These are phyloP conservation scores for Mallotus villosus DNA, from an alignment of 2,797 vertebrate species.

Conservation along the genomic window DNA sequence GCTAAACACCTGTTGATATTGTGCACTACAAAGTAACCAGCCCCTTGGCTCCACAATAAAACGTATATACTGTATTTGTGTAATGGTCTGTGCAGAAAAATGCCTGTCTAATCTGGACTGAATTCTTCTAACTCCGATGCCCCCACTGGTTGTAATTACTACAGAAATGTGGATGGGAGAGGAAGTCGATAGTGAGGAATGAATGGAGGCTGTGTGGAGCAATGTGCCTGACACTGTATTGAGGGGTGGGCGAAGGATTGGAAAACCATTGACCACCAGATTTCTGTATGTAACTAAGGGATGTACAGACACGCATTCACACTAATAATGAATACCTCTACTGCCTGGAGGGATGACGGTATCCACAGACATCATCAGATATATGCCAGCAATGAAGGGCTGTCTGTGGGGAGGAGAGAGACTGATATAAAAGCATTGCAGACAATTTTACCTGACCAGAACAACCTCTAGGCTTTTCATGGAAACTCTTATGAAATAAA, in stretches of 20 bases:
- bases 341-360: constrained; percentile 89
- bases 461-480: no score
- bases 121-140: neutral
- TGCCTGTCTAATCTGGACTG: neutral
- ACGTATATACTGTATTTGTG: constrained; percentile 8
- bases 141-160: constrained; percentile 2
- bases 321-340: constrained; percentile 74
- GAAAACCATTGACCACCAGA: neutral
- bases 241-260: neutral
- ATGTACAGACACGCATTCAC: neutral
- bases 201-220: neutral
- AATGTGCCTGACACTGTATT: neutral
- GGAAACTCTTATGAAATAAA: no score
- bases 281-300: no score
- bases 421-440: constrained; percentile 10
- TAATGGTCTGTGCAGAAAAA: neutral
- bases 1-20: neutral
- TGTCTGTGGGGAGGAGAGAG: constrained; percentile 75
- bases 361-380: constrained; percentile 92
- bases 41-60: neutral
- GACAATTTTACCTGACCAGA: no score
- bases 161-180: neutral
- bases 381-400: constrained; percentile 94
- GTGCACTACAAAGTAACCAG: neutral
- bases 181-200: neutral